phyloP scores from a whole-genome alignment of 2,888 invertebrate genomes.

The Frankliniella fusca region DNA sequence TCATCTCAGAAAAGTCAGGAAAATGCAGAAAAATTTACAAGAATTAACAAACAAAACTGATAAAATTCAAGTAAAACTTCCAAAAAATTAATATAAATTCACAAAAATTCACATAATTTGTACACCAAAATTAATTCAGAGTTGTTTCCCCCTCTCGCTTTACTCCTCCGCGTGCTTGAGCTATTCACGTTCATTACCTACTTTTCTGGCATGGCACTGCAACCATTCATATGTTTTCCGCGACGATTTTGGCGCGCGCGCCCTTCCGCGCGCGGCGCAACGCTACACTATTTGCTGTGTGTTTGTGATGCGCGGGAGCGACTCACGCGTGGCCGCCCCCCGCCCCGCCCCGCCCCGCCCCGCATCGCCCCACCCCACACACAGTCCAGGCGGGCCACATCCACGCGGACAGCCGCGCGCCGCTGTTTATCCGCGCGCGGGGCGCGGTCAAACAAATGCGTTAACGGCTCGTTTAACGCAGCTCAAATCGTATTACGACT shows the following conservation, averaged over 20 bases:
- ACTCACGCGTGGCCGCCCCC: neutral
- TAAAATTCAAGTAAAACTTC: too few species aligned
- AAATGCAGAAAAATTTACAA: too few species aligned
- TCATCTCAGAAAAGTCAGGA: too few species aligned
- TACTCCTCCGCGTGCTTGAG: too few species aligned
- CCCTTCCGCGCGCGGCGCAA: neutral
- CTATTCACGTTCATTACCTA: too few species aligned
- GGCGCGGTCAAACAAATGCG: neutral
- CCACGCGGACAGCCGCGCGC: neutral
- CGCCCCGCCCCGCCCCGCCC: neutral
- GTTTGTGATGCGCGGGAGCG: neutral
- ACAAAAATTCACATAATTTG: too few species aligned
- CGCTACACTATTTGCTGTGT: too few species aligned
- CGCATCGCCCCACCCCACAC: neutral
- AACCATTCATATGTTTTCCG: neutral
- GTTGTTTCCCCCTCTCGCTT: too few species aligned
- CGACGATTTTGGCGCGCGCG: neutral
- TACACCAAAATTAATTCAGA: too few species aligned
- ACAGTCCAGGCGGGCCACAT: neutral
- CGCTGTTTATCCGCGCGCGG: neutral
- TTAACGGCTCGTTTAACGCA: conserved; percentile 6
- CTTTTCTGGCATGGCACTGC: too few species aligned
- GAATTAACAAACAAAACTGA: too few species aligned
- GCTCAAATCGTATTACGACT: conserved; percentile 7
- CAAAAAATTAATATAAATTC: too few species aligned